Percentiles rank a stretch among this genome's conserved stretches.
These are phyloP conservation scores for Cetonia aurata DNA, from an alignment of 2,888 invertebrate genomes.

Conservation along the genomic window DNA sequence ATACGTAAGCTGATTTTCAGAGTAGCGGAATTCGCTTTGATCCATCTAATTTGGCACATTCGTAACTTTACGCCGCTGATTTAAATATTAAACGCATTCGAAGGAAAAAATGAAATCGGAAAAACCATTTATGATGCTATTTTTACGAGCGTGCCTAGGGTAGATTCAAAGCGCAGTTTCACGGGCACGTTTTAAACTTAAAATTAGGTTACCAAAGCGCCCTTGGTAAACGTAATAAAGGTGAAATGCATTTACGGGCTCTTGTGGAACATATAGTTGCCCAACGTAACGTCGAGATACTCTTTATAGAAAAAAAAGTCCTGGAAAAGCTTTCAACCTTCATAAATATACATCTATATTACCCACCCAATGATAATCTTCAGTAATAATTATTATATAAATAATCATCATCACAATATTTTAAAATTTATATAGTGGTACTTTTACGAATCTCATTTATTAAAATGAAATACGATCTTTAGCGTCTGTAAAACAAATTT, in stretches of 20 bases:
- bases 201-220: slow-evolving; percentile 31
- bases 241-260: slow-evolving; percentile 38
- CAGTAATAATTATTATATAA: too few species aligned
- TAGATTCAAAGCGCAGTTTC: slow-evolving; percentile 18
- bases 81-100: slow-evolving; percentile 22
- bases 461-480: too few species aligned
- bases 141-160: background rate
- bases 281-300: background rate
- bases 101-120: slow-evolving; percentile 4
- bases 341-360: too few species aligned
- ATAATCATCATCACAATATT: too few species aligned
- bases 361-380: too few species aligned
- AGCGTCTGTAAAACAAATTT: too few species aligned
- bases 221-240: slow-evolving; percentile 24
- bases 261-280: slow-evolving; percentile 15
- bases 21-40: slow-evolving; percentile 7
- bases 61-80: slow-evolving; percentile 12
- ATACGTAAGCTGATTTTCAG: slow-evolving; percentile 1
- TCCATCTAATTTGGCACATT: slow-evolving; percentile 12
- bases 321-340: too few species aligned
- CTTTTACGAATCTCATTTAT: too few species aligned
- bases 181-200: slow-evolving; percentile 8
- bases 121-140: background rate
- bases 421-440: too few species aligned
- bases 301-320: too few species aligned